phyloP scores from a whole-genome alignment of 2,888 invertebrate genomes.

The Hirtodrosophila alboralis region DNA sequence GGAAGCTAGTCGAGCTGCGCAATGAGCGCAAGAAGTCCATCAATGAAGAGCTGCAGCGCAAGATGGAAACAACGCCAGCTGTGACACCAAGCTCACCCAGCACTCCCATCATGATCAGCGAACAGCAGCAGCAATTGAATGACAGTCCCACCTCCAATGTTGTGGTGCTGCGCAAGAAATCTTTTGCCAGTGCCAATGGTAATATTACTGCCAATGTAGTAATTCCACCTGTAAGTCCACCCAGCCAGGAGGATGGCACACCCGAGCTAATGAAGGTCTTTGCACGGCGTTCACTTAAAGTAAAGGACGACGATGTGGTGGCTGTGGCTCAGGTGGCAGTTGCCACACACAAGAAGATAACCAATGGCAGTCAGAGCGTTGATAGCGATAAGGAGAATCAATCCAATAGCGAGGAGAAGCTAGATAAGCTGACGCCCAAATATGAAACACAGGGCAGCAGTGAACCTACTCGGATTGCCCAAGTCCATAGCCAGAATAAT shows the following conservation, averaged over 20 bases:
- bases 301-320: conserved; percentile 89
- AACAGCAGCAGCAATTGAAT: too few relatives aligned
- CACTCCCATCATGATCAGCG: conserved; percentile 25
- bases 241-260: conserved; percentile 87
- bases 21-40: conserved; percentile 81
- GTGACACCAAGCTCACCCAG: conserved; percentile 23
- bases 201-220: conserved; percentile 24
- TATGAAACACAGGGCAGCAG: conserved; percentile 68
- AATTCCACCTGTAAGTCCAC: conserved; percentile 15
- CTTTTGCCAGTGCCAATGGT: conserved; percentile 71
- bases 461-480: conserved; percentile 41
- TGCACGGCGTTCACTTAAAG: conserved; percentile 90
- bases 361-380: conserved; percentile 76
- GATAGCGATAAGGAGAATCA: conserved; percentile 91
- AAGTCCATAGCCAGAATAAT: conserved; percentile 59
- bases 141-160: conserved; percentile 25
- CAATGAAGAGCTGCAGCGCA: conserved; percentile 68
- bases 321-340: conserved; percentile 80
- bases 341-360: conserved; percentile 51
- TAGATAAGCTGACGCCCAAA: conserved; percentile 80
- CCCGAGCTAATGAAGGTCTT: conserved; percentile 93
- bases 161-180: conserved; percentile 83
- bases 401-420: conserved; percentile 85
- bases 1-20: conserved; percentile 75
- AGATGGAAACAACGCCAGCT: conserved; percentile 34